These are phyloP conservation scores for Promerops cafer DNA, from an alignment of 2,113 vertebrate species.

Conservation along the genomic window DNA sequence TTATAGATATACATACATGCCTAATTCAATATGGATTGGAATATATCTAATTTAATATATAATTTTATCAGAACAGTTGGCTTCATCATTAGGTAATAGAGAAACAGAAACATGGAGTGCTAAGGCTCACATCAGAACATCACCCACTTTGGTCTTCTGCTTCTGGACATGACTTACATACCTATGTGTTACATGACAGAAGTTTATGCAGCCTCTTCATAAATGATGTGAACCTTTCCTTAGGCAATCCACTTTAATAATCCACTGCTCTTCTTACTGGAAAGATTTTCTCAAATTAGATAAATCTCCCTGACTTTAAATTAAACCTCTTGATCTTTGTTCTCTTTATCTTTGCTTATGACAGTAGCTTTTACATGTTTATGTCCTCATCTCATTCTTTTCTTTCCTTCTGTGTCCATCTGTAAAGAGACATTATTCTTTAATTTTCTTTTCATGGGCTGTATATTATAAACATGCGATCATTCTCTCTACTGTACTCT, in stretches of 20 bases:
- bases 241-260: not conserved
- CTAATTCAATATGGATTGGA: not conserved
- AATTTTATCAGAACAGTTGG: not conserved
- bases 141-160: not conserved
- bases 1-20: not conserved
- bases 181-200: not conserved
- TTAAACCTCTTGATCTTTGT: not conserved
- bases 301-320: not conserved
- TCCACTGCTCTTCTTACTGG: not conserved
- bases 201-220: not conserved
- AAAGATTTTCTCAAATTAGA: not conserved
- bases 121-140: not conserved
- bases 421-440: not conserved
- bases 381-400: fast-evolving
- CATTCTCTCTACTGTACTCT: not conserved
- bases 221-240: not conserved
- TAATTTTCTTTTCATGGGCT: not conserved
- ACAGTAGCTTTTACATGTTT: not conserved
- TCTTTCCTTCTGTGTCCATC: not conserved
- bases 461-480: not conserved
- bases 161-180: not conserved
- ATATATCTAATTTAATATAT: not conserved
- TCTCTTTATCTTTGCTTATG: not conserved
- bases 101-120: not conserved
- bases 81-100: not conserved